These are phyloP conservation scores for Hyles vespertilio DNA, from an alignment of 1,140 invertebrate species.

Conservation along the genomic window DNA sequence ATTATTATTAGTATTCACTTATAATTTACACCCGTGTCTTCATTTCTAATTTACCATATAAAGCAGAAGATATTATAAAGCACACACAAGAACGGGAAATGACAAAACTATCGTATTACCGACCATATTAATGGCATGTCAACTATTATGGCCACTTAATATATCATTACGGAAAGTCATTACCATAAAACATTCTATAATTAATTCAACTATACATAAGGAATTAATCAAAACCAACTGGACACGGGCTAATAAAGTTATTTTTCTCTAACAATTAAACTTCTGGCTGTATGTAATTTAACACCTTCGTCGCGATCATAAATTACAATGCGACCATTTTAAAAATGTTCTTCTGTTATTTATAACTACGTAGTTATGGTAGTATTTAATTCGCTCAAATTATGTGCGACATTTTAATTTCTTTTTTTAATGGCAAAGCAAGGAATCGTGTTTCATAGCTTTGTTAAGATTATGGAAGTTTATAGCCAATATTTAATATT, in stretches of 20 bases:
- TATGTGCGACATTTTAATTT: too few relatives aligned
- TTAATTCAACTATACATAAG: slow-evolving; percentile 1
- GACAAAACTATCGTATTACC: too few relatives aligned
- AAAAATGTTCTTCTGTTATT: neutral
- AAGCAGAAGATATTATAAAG: too few relatives aligned
- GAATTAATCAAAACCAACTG: slow-evolving; percentile 4
- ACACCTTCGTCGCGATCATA: neutral
- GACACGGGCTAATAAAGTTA: slow-evolving; percentile 4
- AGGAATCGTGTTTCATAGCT: too few relatives aligned
- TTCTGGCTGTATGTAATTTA: slow-evolving; percentile 4
- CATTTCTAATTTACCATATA: too few relatives aligned
- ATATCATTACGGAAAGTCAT: slow-evolving; percentile 1
- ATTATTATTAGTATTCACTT: too few relatives aligned
- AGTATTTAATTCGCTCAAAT: too few relatives aligned
- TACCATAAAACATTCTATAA: neutral
- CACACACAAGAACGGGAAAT: too few relatives aligned
- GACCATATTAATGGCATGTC: neutral
- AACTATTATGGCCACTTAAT: slow-evolving; percentile 5
- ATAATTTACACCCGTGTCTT: too few relatives aligned
- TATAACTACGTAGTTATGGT: neutral
- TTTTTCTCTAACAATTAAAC: slow-evolving; percentile 8
- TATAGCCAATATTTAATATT: too few relatives aligned
- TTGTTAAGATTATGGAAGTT: too few relatives aligned
- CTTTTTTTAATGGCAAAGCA: too few relatives aligned
- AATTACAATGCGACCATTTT: slow-evolving; percentile 1